Evolutionary conservation across 2,888 invertebrate species (phyloP).

Genomic region (Junonia oenone): DNA sequence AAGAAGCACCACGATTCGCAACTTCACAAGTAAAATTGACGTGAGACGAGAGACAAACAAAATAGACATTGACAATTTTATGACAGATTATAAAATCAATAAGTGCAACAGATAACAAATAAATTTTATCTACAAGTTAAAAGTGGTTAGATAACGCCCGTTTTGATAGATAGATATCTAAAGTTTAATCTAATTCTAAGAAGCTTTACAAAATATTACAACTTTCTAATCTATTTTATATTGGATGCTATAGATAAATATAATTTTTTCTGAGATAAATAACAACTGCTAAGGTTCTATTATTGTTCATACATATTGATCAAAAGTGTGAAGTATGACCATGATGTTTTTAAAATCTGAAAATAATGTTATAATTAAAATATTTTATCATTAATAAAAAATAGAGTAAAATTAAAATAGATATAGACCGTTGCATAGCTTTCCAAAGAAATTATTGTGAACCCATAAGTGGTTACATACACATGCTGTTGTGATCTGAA

Average conservation of each 20-base stretch:
- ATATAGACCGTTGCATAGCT: constrained; percentile 60
- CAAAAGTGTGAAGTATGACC: constrained; percentile 63
- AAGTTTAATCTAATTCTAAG: no score
- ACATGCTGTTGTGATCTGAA: constrained; percentile 55
- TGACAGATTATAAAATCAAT: neutral
- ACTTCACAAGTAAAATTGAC: neutral
- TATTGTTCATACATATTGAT: constrained; percentile 52
- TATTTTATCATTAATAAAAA: neutral
- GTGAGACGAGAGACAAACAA: neutral
- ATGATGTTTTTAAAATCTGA: constrained; percentile 54
- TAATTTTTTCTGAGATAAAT: no score
- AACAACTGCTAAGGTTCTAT: constrained; percentile 4
- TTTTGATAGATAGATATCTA: no score
- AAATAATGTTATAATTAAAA: constrained; percentile 10
- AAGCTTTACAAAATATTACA: no score
- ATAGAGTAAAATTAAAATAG: neutral
- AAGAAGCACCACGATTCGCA: neutral
- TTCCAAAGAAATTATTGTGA: constrained; percentile 52
- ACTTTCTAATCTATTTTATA: no score
- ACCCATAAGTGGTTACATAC: constrained; percentile 59
- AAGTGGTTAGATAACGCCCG: no score
- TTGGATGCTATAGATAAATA: no score
- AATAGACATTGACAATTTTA: neutral
- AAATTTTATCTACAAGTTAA: no score
- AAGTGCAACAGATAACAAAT: no score